phyloP scores from a whole-genome alignment of 1,140 invertebrate genomes.

The Acromyrmex charruanus region DNA sequence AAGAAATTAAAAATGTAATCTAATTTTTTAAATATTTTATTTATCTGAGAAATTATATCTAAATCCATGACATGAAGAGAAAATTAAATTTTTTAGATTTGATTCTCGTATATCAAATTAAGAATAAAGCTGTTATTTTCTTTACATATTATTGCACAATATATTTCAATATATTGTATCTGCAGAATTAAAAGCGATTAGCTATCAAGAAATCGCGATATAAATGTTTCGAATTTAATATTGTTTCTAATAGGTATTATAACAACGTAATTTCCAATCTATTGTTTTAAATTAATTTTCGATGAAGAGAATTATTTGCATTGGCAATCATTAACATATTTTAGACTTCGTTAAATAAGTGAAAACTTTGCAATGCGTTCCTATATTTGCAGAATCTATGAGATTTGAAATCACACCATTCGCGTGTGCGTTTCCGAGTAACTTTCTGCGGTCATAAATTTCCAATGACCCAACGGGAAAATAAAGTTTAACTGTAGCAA shows the following conservation, averaged over 20 bases:
- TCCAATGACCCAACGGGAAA: constrained; percentile 55
- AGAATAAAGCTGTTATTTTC: neutral
- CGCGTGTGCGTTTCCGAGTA: constrained; percentile 9
- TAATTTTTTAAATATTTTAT: neutral
- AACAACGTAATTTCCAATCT: neutral
- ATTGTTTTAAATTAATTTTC: neutral
- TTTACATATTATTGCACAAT: neutral
- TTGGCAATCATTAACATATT: neutral
- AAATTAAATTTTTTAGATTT: neutral
- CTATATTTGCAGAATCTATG: constrained; percentile 1
- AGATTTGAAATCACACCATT: constrained; percentile 31
- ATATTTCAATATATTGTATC: neutral
- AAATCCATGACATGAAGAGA: neutral
- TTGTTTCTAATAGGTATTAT: too few species aligned
- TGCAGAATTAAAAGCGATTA: neutral
- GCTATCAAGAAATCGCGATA: neutral
- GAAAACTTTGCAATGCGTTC: neutral
- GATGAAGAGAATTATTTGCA: neutral
- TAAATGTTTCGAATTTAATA: neutral
- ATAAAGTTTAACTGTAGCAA: constrained; percentile 53
- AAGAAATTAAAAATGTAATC: neutral
- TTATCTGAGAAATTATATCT: constrained; percentile 2
- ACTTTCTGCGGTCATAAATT: constrained; percentile 42
- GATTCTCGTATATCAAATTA: neutral
- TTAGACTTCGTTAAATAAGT: constrained; percentile 11